Base-by-base conservation (phyloP, 2,113 vertebrate species). In the Miniopterus natalensis region DNA sequence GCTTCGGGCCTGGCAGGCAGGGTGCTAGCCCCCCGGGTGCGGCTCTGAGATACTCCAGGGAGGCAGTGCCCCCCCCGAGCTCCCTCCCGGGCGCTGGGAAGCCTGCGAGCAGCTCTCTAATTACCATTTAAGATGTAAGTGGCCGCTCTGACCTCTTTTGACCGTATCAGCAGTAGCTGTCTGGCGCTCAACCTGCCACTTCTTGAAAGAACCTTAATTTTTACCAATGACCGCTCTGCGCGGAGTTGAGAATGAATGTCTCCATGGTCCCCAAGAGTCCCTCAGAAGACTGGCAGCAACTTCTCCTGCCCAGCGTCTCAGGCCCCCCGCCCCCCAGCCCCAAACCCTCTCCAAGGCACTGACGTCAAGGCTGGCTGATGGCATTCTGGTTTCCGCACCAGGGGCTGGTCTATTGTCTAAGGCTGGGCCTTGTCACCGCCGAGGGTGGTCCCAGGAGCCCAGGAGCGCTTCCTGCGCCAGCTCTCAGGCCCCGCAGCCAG, bases 401-500 rank as follows among this genome's bases (percentile, higher is more conserved):
- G 92, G 61, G 63, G 94, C 97, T 96, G 96, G 42, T 95, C 90
- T 98, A 96, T 97, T 98, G 53, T 96, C 96, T 93, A 61, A 96
- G 96, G 42, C 86, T 68, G 70, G 79, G 95, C 94, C 94, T 97
- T 96, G 61, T 89, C 47, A 6, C 79, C 90, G 95, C 88, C 40
- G 11, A 0, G 0, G 88, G 86, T 97, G 66, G 65, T 98, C 98
- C 98, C 55, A 57, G 14, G 97, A 95, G 94, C 98, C 98, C 55
- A 57, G 14, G 97, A 95, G 94, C 42, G 27, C 61, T 70, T 20
- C 49, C 49, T 95, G 94, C 96, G 92, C 42, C 51, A 55, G 87
- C 94, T 53, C 87, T 94, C 87, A 74, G 70, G 49, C 86, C 90
- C 88, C 49, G 8, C 36, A 91, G 97, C 80, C 97, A 88, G 65